Base-by-base conservation (phyloP, 2,113 vertebrate species). In the Chaetorhynchus papuensis region DNA sequence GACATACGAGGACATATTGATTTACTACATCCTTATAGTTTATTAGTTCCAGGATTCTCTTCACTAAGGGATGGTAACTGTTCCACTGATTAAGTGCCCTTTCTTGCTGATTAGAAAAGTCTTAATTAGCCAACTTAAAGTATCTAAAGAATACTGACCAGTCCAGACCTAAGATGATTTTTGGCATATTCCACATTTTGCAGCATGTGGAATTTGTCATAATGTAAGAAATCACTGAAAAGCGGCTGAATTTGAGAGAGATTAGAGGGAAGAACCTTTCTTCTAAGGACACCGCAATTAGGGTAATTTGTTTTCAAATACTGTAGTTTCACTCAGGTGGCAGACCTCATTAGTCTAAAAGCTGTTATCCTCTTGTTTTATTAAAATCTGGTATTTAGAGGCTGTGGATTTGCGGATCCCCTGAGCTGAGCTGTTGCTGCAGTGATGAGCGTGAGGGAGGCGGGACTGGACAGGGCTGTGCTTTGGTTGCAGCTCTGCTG, bases 291-390 rank as follows among this genome's bases (percentile, higher is more conserved):
- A 52, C 10, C 1, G 2, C 35, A 35, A 6, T 84, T 66, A 47
- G 42, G 20, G 10, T 66, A 57, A 50, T 82, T 79, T 89, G 52
- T 79, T 91, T 84, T 91, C 77, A 82, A 5, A 79, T 79, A 56
- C 10, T 52, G 35, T 31, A 24, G 26, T 69, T 77, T 74, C 50
- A 49, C 49, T 80, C 83, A 26, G 44, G 50, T 61, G 49, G 44
- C 65, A 82, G 72, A 84, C 22, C 45, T 94, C 35, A 50, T 65
- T 82, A 71, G 31, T 82, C 89, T 33, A 74, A 91, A 91, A 75
- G 72, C 54, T 72, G 4, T 83, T 83, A 53, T 41, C 41, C 49
- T 90, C 52, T 83, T 69, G 39, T 68, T 88, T 61, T 59, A 52
- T 52, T 88, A 27, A 79, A 86, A 45, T 65, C 54, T 87, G 64